Percentiles rank a stretch among this genome's conserved stretches.
Conservation (phyloP, 2,797 vertebrate species). For the Xyrichtys novacula region DNA sequence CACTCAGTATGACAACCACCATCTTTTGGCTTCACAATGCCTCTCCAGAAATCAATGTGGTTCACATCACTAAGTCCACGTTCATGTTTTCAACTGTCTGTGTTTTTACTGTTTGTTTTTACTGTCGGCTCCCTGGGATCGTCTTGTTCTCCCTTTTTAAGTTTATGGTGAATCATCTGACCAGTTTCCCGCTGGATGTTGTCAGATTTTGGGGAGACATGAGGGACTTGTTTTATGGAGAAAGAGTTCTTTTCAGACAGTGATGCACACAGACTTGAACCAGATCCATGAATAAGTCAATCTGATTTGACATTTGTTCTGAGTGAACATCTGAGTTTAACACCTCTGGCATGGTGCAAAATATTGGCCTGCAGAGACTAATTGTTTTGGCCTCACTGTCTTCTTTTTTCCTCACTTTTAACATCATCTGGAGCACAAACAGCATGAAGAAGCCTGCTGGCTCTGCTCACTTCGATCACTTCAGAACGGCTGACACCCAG, state of each 20-base stretch:
- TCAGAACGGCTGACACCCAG: conserved; percentile 79
- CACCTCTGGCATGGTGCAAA: conserved; percentile 48
- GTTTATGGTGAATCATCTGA: conserved; percentile 15
- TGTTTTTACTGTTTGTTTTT: too few species aligned
- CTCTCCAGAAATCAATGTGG: too few species aligned
- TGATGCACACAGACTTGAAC: conserved; percentile 56
- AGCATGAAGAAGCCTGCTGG: conserved; percentile 62
- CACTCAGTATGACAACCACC: too few species aligned
- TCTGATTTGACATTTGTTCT: conserved; percentile 60
- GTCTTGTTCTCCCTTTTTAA: conserved; percentile 21
- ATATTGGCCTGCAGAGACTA: conserved; percentile 56
- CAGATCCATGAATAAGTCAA: conserved; percentile 71
- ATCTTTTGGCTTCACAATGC: too few species aligned
- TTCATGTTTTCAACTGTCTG: too few species aligned
- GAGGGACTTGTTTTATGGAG: conserved; percentile 42
- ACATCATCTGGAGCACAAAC: conserved; percentile 71
- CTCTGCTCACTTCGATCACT: conserved; percentile 47
- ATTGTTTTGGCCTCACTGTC: conserved; percentile 64
- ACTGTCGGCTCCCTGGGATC: conserved; percentile 22
- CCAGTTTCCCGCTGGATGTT: conserved; percentile 28
- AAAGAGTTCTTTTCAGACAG: conserved; percentile 48
- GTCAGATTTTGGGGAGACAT: background rate
- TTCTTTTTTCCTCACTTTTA: too few species aligned
- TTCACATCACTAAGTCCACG: too few species aligned
- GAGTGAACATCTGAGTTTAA: conserved; percentile 68